Conservation (phyloP, 1,140 invertebrate genomes). For the Geopemphigus sp. region DNA sequence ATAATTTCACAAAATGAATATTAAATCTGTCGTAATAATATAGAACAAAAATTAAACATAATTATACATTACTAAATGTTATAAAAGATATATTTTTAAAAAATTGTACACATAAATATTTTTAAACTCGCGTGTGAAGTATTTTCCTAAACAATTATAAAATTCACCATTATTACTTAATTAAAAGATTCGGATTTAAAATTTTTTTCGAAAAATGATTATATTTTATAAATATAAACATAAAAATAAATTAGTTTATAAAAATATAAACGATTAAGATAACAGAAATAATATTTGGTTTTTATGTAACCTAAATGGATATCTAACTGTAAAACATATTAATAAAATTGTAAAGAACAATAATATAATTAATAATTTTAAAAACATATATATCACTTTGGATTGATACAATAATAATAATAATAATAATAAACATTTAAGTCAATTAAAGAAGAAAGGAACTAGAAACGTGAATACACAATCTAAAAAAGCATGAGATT, state of each 20-base stretch:
- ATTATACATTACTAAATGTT: background rate
- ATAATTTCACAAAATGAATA: background rate
- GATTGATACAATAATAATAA: background rate
- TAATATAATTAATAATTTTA: background rate
- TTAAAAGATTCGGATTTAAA: background rate
- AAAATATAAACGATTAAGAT: slow-evolving; percentile 31
- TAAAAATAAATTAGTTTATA: slow-evolving; percentile 5
- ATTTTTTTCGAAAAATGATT: background rate
- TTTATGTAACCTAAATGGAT: background rate
- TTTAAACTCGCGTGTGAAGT: too few species aligned
- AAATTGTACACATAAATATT: too few species aligned
- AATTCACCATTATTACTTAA: background rate
- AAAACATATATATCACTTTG: slow-evolving; percentile 18
- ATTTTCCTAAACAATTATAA: background rate
- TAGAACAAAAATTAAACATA: background rate
- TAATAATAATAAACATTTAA: slow-evolving; percentile 45
- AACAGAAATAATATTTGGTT: background rate
- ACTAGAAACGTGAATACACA: slow-evolving; percentile 45
- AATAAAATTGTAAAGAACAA: background rate
- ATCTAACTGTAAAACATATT: background rate
- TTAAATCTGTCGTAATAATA: background rate
- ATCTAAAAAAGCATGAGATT: slow-evolving; percentile 41
- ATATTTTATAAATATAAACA: background rate
- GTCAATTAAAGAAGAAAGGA: slow-evolving; percentile 35
- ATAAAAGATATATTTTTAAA: background rate